Evolutionary conservation across 2,113 vertebrate genomes (phyloP).

Genomic region (Columba livia): DNA sequence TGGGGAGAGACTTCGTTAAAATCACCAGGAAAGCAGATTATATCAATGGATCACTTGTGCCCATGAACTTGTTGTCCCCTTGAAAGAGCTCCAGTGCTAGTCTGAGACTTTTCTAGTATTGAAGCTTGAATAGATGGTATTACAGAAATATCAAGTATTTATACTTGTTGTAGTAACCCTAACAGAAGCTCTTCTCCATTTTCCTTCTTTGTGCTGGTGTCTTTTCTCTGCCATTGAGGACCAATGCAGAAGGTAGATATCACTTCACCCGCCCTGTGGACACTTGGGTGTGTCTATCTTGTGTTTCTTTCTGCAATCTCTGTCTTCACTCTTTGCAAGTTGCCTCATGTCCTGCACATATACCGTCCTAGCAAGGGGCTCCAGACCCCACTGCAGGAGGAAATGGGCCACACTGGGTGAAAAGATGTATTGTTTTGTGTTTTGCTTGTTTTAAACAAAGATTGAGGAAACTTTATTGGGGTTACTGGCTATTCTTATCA

Average conservation of each 20-base stretch:
- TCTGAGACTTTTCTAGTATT: background rate
- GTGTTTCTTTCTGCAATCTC: background rate
- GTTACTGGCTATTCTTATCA: background rate
- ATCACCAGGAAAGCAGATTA: background rate
- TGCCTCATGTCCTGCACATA: accelerated
- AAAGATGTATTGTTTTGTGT: background rate
- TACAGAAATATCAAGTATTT: background rate
- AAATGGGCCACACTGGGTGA: background rate
- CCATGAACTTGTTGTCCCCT: background rate
- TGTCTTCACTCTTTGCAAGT: background rate
- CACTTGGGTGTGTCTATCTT: background rate
- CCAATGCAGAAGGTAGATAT: background rate
- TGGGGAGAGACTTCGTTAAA: background rate
- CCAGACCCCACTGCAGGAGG: background rate
- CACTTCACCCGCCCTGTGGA: background rate
- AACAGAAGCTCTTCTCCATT: background rate
- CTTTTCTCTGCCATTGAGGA: background rate
- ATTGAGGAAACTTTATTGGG: background rate
- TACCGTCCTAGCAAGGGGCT: background rate
- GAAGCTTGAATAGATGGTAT: background rate
- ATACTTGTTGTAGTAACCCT: background rate
- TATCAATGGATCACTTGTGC: accelerated
- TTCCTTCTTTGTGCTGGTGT: background rate
- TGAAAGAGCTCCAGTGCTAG: background rate
- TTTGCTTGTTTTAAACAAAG: background rate